Evolutionary conservation across 2,797 vertebrate species (phyloP).

Genomic region (Rhinogobio ventralis): DNA sequence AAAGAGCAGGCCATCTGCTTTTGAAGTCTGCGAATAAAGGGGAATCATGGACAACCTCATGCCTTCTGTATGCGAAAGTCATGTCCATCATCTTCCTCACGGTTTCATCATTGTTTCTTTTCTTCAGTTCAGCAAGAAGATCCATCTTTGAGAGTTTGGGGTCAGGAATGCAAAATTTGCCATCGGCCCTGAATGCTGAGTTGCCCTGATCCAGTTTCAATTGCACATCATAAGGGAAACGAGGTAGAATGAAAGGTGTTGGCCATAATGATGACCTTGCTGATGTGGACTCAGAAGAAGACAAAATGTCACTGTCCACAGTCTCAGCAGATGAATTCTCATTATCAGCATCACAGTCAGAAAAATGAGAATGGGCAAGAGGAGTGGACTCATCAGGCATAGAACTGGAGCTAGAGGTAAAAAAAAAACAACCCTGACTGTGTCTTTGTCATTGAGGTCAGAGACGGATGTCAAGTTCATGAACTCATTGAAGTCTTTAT

Average conservation of each 20-base stretch:
- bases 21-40: conserved; percentile 5
- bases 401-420: too few relatives aligned
- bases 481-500: too few relatives aligned
- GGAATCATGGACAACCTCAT: conserved; percentile 17
- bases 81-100: conserved; percentile 25
- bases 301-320: neutral
- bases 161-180: neutral
- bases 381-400: neutral
- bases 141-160: conserved; percentile 10
- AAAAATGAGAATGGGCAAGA: neutral
- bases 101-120: neutral
- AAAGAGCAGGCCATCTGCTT: conserved; percentile 4
- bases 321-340: neutral
- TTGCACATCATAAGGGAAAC: too few relatives aligned
- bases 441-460: conserved; percentile 11
- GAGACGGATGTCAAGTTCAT: too few relatives aligned
- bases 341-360: conserved; percentile 6
- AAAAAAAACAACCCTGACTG: neutral
- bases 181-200: neutral
- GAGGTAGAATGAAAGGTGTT: neutral
- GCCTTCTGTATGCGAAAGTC: conserved; percentile 23
- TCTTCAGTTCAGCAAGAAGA: neutral
- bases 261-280: conserved; percentile 7
- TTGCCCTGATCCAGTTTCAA: neutral
- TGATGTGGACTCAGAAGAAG: conserved; percentile 4